Conservation (phyloP, 2,113 vertebrate genomes). For the Xiphophorus hellerii region DNA sequence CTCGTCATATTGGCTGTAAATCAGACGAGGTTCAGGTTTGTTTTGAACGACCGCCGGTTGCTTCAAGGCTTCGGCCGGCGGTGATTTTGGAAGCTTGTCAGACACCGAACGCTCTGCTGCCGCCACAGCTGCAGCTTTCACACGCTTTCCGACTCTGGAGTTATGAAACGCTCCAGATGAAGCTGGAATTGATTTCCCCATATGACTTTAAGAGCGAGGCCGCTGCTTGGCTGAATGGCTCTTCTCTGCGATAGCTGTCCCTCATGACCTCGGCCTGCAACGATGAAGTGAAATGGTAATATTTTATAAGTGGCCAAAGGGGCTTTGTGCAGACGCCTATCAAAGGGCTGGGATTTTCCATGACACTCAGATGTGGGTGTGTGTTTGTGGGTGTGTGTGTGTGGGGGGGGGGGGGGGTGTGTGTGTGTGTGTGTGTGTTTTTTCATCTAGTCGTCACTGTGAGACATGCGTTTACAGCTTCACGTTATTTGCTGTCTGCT, state of each 20-base stretch:
- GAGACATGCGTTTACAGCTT: constrained; percentile 3
- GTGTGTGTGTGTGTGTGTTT: constrained; percentile 23
- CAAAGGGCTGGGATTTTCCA: constrained; percentile 28
- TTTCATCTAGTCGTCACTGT: constrained; percentile 30
- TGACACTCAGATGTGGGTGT: constrained; percentile 43
- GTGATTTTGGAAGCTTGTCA: constrained; percentile 25
- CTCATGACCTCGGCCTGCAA: constrained; percentile 47
- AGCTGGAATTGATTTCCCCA: constrained; percentile 40
- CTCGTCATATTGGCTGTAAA: background rate
- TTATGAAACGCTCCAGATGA: constrained; percentile 25
- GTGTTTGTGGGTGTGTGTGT: background rate
- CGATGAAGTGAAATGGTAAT: constrained; percentile 42
- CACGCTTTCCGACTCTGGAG: constrained; percentile 1
- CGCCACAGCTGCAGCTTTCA: background rate
- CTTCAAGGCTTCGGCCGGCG: constrained; percentile 23
- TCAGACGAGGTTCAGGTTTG: background rate
- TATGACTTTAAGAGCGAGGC: constrained; percentile 28
- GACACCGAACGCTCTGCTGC: constrained; percentile 5
- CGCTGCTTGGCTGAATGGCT: constrained; percentile 27
- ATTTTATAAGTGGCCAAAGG: constrained; percentile 49
- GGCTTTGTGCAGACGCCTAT: constrained; percentile 25
- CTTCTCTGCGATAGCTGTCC: constrained; percentile 38
- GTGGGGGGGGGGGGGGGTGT: background rate
- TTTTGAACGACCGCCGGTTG: background rate
- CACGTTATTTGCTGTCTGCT: constrained; percentile 13